Evolutionary conservation across 2,797 vertebrate genomes (phyloP).

Genomic region (Xenentodon cancila): DNA sequence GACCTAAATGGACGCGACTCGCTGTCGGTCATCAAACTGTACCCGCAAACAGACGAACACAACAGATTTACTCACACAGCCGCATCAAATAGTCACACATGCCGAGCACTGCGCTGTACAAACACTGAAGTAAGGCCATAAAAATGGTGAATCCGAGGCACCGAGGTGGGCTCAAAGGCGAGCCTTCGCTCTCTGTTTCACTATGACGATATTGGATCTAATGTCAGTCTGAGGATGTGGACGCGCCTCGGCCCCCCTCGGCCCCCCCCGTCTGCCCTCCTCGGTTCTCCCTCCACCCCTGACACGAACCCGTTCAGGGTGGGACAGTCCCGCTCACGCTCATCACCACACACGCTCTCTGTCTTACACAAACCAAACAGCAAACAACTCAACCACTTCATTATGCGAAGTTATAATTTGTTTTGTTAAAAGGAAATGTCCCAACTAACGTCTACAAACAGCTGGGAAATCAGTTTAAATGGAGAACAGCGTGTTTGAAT

Average conservation of each 20-base stretch:
- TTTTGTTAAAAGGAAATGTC: no score
- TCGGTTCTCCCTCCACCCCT: slow-evolving; percentile 16
- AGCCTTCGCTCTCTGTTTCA: slow-evolving; percentile 23
- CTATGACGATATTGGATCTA: slow-evolving; percentile 65
- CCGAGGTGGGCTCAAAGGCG: not conserved
- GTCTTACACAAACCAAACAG: no score
- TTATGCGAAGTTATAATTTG: no score
- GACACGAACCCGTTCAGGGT: slow-evolving; percentile 35
- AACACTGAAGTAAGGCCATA: slow-evolving; percentile 59
- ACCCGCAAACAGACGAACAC: slow-evolving; percentile 31
- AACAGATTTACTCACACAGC: slow-evolving; percentile 69
- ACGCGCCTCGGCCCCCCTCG: slow-evolving; percentile 52
- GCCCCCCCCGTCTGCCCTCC: no score
- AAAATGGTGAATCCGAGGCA: not conserved
- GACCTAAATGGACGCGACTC: slow-evolving; percentile 3
- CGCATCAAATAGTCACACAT: slow-evolving; percentile 72
- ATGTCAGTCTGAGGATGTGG: slow-evolving; percentile 64
- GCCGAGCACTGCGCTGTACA: slow-evolving; percentile 58
- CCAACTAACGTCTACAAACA: no score
- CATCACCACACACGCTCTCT: slow-evolving; percentile 1
- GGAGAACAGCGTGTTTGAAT: no score
- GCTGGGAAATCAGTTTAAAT: no score
- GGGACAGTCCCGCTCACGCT: slow-evolving; percentile 55
- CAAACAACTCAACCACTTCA: no score
- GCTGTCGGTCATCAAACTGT: slow-evolving; percentile 10